Evolutionary conservation across 1,140 invertebrate species (phyloP).

Genomic region (Listronotus bonariensis): DNA sequence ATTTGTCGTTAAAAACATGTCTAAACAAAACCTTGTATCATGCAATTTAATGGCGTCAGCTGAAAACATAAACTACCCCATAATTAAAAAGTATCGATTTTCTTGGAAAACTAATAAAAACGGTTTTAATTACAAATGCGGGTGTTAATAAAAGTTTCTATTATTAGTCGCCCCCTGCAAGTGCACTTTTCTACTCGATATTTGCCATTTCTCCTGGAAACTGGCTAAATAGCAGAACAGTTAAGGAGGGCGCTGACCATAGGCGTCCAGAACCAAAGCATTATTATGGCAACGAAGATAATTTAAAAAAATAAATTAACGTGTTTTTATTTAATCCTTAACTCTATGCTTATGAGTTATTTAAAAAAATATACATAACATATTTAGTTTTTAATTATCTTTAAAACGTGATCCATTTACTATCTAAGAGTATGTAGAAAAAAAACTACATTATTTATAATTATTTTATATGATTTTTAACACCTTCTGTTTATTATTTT

Average conservation of each 20-base stretch:
- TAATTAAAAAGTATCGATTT: constrained; percentile 38
- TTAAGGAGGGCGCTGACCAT: constrained; percentile 36
- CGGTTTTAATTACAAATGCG: constrained; percentile 42
- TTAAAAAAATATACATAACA: no score
- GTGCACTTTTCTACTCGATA: constrained; percentile 26
- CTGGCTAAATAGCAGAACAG: constrained; percentile 39
- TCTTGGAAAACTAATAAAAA: constrained; percentile 24
- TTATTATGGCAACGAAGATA: no score
- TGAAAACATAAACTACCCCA: constrained; percentile 5
- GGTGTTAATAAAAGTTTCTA: constrained; percentile 45
- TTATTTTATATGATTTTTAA: no score
- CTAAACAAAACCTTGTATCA: constrained; percentile 4
- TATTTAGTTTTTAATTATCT: no score
- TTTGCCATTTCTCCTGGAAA: constrained; percentile 44
- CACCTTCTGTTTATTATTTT: no score
- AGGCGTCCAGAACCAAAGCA: constrained; percentile 18
- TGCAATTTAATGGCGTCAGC: background rate
- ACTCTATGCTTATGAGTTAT: no score
- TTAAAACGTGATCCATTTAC: no score
- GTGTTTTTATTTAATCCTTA: no score
- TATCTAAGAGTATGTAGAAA: no score
- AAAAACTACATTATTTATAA: no score
- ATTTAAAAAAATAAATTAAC: no score
- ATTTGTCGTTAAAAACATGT: background rate
- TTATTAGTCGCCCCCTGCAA: constrained; percentile 38